Base-by-base conservation (phyloP, 2,113 vertebrate species). In the Mus pahari region DNA sequence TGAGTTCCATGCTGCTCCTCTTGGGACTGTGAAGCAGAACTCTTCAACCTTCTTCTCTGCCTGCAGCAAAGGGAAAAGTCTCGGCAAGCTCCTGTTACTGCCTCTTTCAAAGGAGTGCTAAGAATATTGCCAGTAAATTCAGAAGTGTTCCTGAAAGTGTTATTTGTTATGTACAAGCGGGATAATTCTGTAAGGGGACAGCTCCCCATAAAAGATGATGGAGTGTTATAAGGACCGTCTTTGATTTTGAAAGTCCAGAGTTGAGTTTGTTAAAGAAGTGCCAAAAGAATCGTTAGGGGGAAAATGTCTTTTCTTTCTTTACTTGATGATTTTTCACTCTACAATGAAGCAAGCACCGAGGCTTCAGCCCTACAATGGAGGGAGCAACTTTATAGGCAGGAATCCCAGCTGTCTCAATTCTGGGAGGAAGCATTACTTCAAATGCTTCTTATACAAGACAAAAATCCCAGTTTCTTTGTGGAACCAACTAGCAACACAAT, bases 321-420 rank as follows among this genome's bases (percentile, higher is more conserved):
- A 78, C 79, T 91, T 90, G 39, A 28, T 91, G 42, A 2, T 94
- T 97, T 97, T 96, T 94, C 78, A 70, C 77, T 96, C 86, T 81
- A 60, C 42, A 95, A 64, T 84, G 60, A 94, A 68, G 7, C 39
- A 70, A 91, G 68, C 33, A 8, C 22, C 58, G 73, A 9, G 2
- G 0, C 48, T 90, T 91, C 33, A 84, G 82, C 39, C 26, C 64
- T 45, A 78, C 36, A 42, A 58, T 79, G 77, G 55, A 62, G 91
- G 50, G 1, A 53, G 28, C 33, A 79, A 45, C 73, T 50, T 89
- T 86, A n/a, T 14, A 94, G 45, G 17, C 55, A 94, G 90, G 91
- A 91, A 79, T 92, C 55, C n/a, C 48, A 84, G 55, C 53, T 90
- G 58, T 95, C 62, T 71, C 42, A 91, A 90, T 91, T 71, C 62